Percentiles rank a stretch among this genome's conserved stretches.
Evolutionary conservation across 2,113 vertebrate species (phyloP).

Genomic region (Leptodactylus fuscus): DNA sequence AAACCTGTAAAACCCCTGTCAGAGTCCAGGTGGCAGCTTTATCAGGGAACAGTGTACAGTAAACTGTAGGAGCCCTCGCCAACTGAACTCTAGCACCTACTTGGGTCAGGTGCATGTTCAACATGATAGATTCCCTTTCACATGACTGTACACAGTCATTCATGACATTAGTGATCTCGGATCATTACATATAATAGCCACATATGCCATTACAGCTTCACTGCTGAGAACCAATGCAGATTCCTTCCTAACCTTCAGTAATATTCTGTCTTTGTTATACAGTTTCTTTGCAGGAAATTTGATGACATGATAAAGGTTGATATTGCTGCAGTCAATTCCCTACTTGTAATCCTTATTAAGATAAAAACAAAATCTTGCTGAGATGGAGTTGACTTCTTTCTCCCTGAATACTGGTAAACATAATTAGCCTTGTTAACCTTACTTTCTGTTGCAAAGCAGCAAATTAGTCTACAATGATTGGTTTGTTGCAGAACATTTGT

Average conservation of each 20-base stretch:
- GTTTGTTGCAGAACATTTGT: slow-evolving; percentile 73
- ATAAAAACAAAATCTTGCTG: slow-evolving; percentile 55
- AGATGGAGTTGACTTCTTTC: slow-evolving; percentile 77
- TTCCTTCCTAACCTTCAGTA: background rate
- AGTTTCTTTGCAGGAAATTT: background rate
- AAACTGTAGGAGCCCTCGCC: too few relatives aligned
- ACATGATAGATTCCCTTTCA: too few relatives aligned
- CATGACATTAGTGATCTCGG: too few relatives aligned
- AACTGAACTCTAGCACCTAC: too few relatives aligned
- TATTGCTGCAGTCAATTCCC: background rate
- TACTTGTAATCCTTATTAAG: background rate
- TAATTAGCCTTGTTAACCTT: slow-evolving; percentile 84
- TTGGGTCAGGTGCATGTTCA: too few relatives aligned
- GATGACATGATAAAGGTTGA: background rate
- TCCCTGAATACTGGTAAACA: slow-evolving; percentile 76
- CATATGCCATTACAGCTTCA: background rate
- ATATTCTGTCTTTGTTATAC: background rate
- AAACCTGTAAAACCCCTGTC: too few relatives aligned
- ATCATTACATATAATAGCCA: too few relatives aligned
- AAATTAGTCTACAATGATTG: slow-evolving; percentile 80
- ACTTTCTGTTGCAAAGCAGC: slow-evolving; percentile 78
- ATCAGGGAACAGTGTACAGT: too few relatives aligned
- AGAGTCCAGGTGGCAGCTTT: too few relatives aligned
- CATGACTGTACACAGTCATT: too few relatives aligned
- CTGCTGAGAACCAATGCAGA: background rate